Base-by-base conservation (phyloP, 2,888 invertebrate species). In the Yponomeuta evonymella region DNA sequence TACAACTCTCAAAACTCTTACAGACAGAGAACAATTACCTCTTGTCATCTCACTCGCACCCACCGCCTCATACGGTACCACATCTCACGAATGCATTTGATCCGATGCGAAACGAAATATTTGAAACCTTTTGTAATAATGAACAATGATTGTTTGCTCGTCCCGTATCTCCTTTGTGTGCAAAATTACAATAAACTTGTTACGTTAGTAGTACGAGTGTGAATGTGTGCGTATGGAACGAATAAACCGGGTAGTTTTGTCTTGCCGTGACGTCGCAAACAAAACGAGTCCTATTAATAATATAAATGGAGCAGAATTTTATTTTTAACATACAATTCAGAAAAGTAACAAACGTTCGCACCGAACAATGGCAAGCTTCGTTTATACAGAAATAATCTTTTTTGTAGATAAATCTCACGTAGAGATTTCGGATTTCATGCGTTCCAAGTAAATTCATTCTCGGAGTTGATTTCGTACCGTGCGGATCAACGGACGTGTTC, bases 81-180 rank as follows among this genome's bases (percentile, higher is more conserved):
- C 80, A 82, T 89, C 81, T 86, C 83, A 83, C 83, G 76, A 83
- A 87, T 85, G 84, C 86, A 88, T 90, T 90, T 90, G 90, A 92
- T 91, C 87, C 87, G 87, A 88, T 85, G 87, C 89, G 90, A 91
- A 90, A 87, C 89, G 87, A 87, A 91, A 90, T 88, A 90, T 90
- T 88, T 84, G 85, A 89, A 88, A 89, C 84, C 92, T 90, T 91
- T 92, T 92, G 90, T 92, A 89, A 90, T 89, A 91, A 92, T 90
- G 90, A 90, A 91, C 91, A 91, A 90, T 90, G 90, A 92, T 91
- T 91, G 90, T 92, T 91, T 90, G 91, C 88, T 85, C 88, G 90
- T 90, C 87, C 90, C 87, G 85, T 88, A 87, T 88, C 88, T 87
- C 78, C 86, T 92, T 90, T 91, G 91, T 92, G 90, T 89, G 90